Evolutionary conservation across 2,888 invertebrate genomes (phyloP).

Genomic region (Agonopterix alstromeriana): DNA sequence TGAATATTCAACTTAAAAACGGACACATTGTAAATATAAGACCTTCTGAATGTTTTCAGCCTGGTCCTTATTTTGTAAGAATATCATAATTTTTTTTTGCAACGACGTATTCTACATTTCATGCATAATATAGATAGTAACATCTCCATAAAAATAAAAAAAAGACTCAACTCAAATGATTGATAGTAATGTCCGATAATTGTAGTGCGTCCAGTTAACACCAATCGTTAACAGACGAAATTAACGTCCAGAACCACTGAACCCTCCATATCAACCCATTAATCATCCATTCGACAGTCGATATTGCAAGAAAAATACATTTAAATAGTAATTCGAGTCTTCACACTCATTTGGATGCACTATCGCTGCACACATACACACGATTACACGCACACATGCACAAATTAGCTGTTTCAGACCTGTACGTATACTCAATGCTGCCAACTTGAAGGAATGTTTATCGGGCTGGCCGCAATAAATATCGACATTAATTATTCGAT

Average conservation of each 20-base stretch:
- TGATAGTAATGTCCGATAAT: too few species aligned
- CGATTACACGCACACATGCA: conserved; percentile 7
- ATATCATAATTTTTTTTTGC: too few species aligned
- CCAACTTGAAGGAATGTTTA: conserved; percentile 28
- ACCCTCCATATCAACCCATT: conserved; percentile 19
- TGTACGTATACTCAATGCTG: conserved; percentile 6
- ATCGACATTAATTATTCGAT: conserved; percentile 43
- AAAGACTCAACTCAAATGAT: too few species aligned
- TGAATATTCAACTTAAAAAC: too few species aligned
- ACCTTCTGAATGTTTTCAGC: too few species aligned
- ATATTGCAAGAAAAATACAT: conserved; percentile 31
- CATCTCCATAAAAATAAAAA: too few species aligned
- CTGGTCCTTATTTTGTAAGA: too few species aligned
- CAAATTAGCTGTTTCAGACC: not conserved
- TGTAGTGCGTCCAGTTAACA: not conserved
- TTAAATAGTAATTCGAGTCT: conserved; percentile 32
- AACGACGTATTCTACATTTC: too few species aligned
- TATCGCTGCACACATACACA: conserved; percentile 9
- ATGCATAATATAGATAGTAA: too few species aligned
- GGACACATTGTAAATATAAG: too few species aligned
- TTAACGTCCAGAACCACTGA: conserved; percentile 14
- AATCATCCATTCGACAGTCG: conserved; percentile 23
- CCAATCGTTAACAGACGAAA: conserved; percentile 2
- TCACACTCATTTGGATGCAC: conserved; percentile 23
- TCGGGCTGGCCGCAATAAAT: conserved; percentile 32